Evolutionary conservation across 1,140 invertebrate genomes (phyloP).

Genomic region (Neodiprion virginianus): DNA sequence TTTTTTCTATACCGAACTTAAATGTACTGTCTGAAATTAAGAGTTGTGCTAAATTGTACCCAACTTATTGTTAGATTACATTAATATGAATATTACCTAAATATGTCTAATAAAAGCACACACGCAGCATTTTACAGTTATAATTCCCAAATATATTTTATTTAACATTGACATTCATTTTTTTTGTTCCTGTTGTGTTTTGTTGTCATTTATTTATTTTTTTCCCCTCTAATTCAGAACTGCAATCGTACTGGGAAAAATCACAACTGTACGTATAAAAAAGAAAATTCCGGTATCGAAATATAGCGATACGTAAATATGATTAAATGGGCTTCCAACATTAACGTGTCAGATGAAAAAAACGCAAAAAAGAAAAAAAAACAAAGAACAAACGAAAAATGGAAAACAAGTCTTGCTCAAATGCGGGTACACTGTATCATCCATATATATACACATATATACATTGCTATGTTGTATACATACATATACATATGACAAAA

Average conservation of each 20-base stretch:
- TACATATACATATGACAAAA: neutral
- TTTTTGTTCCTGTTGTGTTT: neutral
- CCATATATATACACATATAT: neutral
- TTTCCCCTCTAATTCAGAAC: neutral
- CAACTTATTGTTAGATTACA: too few relatives aligned
- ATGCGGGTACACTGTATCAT: too few relatives aligned
- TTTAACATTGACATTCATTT: slow-evolving; percentile 30
- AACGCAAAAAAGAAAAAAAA: too few relatives aligned
- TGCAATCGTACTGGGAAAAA: neutral
- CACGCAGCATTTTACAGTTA: slow-evolving; percentile 22
- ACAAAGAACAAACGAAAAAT: too few relatives aligned
- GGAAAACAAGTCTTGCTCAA: too few relatives aligned
- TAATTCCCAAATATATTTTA: slow-evolving; percentile 45
- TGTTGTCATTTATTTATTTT: neutral
- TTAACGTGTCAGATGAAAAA: too few relatives aligned
- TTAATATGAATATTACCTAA: neutral
- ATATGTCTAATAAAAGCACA: neutral
- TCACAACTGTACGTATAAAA: neutral
- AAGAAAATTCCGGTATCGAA: neutral
- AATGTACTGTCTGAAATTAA: too few relatives aligned
- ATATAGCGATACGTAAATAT: too few relatives aligned
- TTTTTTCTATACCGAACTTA: too few relatives aligned
- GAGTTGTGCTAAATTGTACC: too few relatives aligned
- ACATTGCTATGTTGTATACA: neutral
- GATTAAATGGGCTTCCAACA: too few relatives aligned